These are phyloP conservation scores for Autographa gamma DNA, from an alignment of 2,888 invertebrate genomes.

Conservation along the genomic window DNA sequence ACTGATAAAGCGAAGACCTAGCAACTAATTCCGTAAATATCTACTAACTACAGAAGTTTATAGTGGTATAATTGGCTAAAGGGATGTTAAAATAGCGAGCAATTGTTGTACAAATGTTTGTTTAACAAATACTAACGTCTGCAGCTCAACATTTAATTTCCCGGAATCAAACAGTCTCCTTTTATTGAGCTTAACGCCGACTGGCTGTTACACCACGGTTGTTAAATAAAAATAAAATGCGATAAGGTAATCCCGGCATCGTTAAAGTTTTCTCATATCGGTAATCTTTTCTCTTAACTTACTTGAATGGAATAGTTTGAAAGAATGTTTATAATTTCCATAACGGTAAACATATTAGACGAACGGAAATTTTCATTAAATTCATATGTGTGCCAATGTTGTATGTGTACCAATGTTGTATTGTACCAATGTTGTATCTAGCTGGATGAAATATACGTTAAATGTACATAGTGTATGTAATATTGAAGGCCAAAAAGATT, in stretches of 20 bases:
- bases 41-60: too few species aligned
- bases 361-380: neutral
- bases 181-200: slow-evolving; percentile 4
- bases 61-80: neutral
- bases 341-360: neutral
- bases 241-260: neutral
- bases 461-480: too few species aligned
- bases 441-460: too few species aligned
- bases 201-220: slow-evolving; percentile 2
- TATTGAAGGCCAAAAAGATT: too few species aligned
- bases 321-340: neutral
- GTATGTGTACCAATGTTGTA: too few species aligned
- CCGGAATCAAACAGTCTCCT: neutral
- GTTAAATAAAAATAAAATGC: slow-evolving; percentile 12
- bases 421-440: too few species aligned
- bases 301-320: neutral
- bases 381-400: too few species aligned
- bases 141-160: slow-evolving; percentile 6
- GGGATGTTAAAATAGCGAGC: neutral
- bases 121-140: neutral
- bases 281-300: neutral
- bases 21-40: too few species aligned
- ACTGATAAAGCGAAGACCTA: too few species aligned
- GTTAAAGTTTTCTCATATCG: slow-evolving; percentile 7
- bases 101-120: slow-evolving; percentile 3